phyloP scores from a whole-genome alignment of 2,113 vertebrate genomes.

The Scophthalmus maximus region DNA sequence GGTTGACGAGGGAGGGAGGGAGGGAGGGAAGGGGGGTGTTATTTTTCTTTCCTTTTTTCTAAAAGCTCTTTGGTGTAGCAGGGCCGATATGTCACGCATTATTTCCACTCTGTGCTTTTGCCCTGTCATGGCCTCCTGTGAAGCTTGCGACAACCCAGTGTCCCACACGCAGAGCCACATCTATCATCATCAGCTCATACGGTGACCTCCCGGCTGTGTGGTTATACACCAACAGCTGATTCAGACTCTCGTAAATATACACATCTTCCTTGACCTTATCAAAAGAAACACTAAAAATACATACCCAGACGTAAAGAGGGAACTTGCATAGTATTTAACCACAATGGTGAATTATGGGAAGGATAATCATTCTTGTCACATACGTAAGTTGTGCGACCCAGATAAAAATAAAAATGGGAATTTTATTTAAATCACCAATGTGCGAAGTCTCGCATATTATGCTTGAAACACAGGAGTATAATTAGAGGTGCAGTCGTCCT shows the following conservation, averaged over 20 bases:
- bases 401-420: constrained; percentile 23
- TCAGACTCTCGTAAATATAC: not conserved
- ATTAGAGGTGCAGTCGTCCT: constrained; percentile 3
- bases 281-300: not conserved
- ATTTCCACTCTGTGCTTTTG: constrained; percentile 69
- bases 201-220: not conserved
- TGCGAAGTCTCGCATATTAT: constrained; percentile 2
- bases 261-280: not conserved
- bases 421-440: constrained; percentile 8
- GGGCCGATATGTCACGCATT: constrained; percentile 72
- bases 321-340: constrained; percentile 2
- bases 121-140: constrained; percentile 49
- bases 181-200: not conserved
- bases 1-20: constrained; percentile 45
- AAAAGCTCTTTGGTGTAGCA: constrained; percentile 68
- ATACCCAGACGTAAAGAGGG: constrained; percentile 17
- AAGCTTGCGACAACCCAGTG: constrained; percentile 28
- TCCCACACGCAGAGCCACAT: constrained; percentile 25
- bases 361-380: constrained; percentile 47
- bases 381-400: constrained; percentile 25
- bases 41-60: constrained; percentile 45
- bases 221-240: not conserved
- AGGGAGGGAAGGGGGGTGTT: constrained; percentile 13
- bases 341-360: constrained; percentile 38
- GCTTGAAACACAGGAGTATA: constrained; percentile 11